Base-by-base conservation (phyloP, 2,888 invertebrate genomes). In the Deladenus siricidicola region DNA sequence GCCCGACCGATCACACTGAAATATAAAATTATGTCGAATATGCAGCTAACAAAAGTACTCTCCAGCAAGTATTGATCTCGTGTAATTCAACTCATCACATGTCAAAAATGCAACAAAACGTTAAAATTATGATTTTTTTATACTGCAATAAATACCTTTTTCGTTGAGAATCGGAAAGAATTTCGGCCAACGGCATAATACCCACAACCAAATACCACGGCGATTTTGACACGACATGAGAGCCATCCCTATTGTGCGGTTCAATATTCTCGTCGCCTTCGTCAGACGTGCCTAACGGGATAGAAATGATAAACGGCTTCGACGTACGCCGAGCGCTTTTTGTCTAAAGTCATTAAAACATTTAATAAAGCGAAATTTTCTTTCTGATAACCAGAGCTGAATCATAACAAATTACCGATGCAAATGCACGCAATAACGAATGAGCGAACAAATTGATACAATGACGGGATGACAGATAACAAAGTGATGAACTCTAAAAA, bases 1-100 rank as follows among this genome's bases (percentile, higher is more conserved):
- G 56, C 60, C 24, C 54, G 29, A 8, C 60, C 60, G 34, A 60
- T 60, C 28, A 60, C 34, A 53, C 60, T 60, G 10, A 58, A 60
- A 42, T n/a, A 3, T 21, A 4, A 19, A n/a, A 3, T 29, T 10
- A 10, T 19, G 23, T 3, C 6, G 14, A 34, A 34, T 34, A 34
- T n/a, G n/a, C n/a, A n/a, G n/a, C n/a, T n/a, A n/a, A n/a, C n/a
- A n/a, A n/a, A n/a, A n/a, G n/a, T n/a, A n/a, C n/a, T n/a, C n/a
- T n/a, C n/a, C n/a, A n/a, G n/a, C n/a, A n/a, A n/a, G 10, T 42
- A n/a, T 42, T 42, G 42, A 42, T 10, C 10, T 10, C 10, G 42
- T 14, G 10, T 42, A 42, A 42, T 42, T 14, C 10, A 42, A n/a
- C 21, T 23, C 6, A 47, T 47, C 6, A 47, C 6, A 47, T 23